Evolutionary conservation across 2,113 vertebrate genomes (phyloP).

Genomic region (Otus sunia): DNA sequence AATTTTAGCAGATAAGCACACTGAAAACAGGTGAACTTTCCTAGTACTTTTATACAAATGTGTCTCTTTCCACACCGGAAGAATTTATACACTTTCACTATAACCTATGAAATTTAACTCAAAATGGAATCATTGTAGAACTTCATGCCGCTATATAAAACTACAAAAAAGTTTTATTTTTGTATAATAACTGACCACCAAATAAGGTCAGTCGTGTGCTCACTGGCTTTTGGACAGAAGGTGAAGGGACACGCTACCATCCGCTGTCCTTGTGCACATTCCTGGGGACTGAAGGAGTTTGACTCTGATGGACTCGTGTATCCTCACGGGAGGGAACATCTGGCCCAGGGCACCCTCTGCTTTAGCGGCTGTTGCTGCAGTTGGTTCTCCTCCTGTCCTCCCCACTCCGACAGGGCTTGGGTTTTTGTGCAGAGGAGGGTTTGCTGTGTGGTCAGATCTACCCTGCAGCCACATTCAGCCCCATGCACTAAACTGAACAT

Average conservation of each 20-base stretch:
- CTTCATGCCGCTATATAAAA: background rate
- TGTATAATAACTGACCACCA: background rate
- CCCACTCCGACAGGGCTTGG: rapidly evolving
- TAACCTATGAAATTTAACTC: background rate
- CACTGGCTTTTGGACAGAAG: background rate
- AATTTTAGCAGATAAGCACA: background rate
- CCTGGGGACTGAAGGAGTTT: background rate
- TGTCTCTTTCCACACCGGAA: background rate
- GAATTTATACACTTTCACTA: background rate
- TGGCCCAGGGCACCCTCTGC: background rate
- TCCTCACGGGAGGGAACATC: rapidly evolving
- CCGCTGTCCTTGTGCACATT: background rate
- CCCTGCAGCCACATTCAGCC: background rate
- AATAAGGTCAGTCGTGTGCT: background rate
- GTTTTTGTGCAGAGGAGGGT: background rate
- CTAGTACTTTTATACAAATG: background rate
- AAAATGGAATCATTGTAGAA: background rate
- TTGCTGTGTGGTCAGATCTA: background rate
- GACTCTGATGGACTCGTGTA: background rate
- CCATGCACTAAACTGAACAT: background rate
- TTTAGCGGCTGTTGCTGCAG: background rate
- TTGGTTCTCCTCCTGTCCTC: background rate
- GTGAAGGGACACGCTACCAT: background rate
- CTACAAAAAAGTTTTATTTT: background rate
- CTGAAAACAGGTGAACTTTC: background rate